Percentiles rank a stretch among this genome's conserved stretches.
These are phyloP conservation scores for Euleptes europaea DNA, from an alignment of 2,113 vertebrate genomes.

Conservation along the genomic window DNA sequence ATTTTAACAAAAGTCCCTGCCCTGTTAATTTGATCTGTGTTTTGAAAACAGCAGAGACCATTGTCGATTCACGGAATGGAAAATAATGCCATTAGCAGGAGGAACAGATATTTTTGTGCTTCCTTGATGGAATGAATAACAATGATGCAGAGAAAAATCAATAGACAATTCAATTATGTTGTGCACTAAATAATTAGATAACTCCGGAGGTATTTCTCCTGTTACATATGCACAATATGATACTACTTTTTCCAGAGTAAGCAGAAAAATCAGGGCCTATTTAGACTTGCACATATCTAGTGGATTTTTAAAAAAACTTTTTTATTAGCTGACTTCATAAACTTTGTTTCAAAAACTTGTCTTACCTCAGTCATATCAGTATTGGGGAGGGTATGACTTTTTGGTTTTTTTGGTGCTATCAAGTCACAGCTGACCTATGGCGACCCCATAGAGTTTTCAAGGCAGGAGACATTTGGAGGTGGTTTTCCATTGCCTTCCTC, in stretches of 20 bases:
- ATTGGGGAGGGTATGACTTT: background rate
- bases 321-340: background rate
- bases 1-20: background rate
- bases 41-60: background rate
- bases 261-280: background rate
- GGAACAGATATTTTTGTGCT: conserved; percentile 10
- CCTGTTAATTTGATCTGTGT: background rate
- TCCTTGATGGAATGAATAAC: background rate
- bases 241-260: background rate
- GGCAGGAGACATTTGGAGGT: too few species aligned
- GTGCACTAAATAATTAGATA: background rate
- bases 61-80: background rate
- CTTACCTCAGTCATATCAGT: background rate
- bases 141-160: rapidly evolving
- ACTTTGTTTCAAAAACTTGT: background rate
- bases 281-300: background rate
- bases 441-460: too few species aligned
- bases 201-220: background rate
- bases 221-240: background rate
- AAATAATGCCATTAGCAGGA: conserved; percentile 6
- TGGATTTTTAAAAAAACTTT: background rate
- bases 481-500: too few species aligned
- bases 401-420: too few species aligned
- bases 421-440: too few species aligned
- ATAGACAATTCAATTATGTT: background rate